Percentiles rank a stretch among this genome's conserved stretches.
phyloP scores from a whole-genome alignment of 2,888 invertebrate species.

The Phyllotreta striolata region DNA sequence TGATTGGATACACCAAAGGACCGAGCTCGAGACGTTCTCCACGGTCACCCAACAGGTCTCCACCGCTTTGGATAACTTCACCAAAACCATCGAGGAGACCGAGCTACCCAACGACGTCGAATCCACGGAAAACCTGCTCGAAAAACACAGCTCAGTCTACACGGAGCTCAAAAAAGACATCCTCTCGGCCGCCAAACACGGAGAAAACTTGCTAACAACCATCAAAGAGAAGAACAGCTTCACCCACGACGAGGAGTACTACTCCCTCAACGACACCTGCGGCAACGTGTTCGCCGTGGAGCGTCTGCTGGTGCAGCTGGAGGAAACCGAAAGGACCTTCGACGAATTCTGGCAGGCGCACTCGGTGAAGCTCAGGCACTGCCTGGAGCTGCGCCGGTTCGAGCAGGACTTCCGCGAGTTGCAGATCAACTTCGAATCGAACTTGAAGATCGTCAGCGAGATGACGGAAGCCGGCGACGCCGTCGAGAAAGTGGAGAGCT shows the following conservation, averaged over 20 bases:
- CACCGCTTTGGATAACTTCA: slow-evolving; percentile 84
- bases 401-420: slow-evolving; percentile 94
- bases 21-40: slow-evolving; percentile 96
- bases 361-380: slow-evolving; percentile 87
- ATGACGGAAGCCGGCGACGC: slow-evolving; percentile 92
- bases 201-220: slow-evolving; percentile 82
- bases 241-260: slow-evolving; percentile 66
- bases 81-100: slow-evolving; percentile 86
- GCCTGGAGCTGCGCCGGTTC: slow-evolving; percentile 89
- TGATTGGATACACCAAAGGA: slow-evolving; percentile 96
- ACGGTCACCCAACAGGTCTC: slow-evolving; percentile 91
- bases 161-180: slow-evolving; percentile 84
- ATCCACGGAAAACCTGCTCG: slow-evolving; percentile 86
- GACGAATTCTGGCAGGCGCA: slow-evolving; percentile 95
- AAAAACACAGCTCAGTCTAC: slow-evolving; percentile 79
- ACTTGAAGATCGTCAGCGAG: slow-evolving; percentile 79
- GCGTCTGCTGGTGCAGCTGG: slow-evolving; percentile 89
- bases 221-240: slow-evolving; percentile 67
- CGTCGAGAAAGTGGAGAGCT: slow-evolving; percentile 78
- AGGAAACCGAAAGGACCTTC: slow-evolving; percentile 93
- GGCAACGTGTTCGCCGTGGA: slow-evolving; percentile 93
- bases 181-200: slow-evolving; percentile 85
- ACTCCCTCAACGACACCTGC: slow-evolving; percentile 67
- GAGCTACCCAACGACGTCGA: slow-evolving; percentile 95
- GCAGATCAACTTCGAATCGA: slow-evolving; percentile 82